Percentiles rank a stretch among this genome's conserved stretches.
Evolutionary conservation across 2,888 invertebrate species (phyloP).

Genomic region (Agrochola litura): DNA sequence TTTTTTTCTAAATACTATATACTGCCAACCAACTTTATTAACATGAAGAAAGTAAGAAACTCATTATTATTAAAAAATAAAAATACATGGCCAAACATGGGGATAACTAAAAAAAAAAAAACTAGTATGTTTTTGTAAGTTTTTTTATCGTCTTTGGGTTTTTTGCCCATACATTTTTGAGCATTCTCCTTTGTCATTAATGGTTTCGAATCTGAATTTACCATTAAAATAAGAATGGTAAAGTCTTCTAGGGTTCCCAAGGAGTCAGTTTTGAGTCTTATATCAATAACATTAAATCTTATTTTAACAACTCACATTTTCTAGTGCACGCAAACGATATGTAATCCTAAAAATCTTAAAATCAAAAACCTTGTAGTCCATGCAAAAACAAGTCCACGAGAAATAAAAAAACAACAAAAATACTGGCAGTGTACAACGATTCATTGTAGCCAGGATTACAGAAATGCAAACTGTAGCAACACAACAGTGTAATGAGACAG

Average conservation of each 20-base stretch:
- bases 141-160: too few relatives aligned
- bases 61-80: too few relatives aligned
- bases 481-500: slow-evolving; percentile 13
- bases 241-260: not conserved
- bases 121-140: too few relatives aligned
- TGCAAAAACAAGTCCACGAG: not conserved
- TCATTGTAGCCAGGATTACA: not conserved
- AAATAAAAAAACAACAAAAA: not conserved
- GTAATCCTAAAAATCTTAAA: not conserved
- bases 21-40: too few relatives aligned
- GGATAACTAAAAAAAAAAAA: too few relatives aligned
- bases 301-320: not conserved
- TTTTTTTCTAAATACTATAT: too few relatives aligned
- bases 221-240: not conserved
- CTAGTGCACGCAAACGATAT: not conserved
- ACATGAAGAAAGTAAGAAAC: too few relatives aligned
- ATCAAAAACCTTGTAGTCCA: not conserved
- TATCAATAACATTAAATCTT: not conserved
- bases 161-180: too few relatives aligned
- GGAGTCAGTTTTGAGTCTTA: not conserved
- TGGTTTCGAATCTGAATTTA: not conserved
- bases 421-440: not conserved
- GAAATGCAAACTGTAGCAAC: slow-evolving; percentile 19
- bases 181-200: not conserved
- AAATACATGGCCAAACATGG: too few relatives aligned